Percentiles rank a stretch among this genome's conserved stretches.
Conservation (phyloP, 1,140 invertebrate genomes). For the Parasteatoda tepidariorum region DNA sequence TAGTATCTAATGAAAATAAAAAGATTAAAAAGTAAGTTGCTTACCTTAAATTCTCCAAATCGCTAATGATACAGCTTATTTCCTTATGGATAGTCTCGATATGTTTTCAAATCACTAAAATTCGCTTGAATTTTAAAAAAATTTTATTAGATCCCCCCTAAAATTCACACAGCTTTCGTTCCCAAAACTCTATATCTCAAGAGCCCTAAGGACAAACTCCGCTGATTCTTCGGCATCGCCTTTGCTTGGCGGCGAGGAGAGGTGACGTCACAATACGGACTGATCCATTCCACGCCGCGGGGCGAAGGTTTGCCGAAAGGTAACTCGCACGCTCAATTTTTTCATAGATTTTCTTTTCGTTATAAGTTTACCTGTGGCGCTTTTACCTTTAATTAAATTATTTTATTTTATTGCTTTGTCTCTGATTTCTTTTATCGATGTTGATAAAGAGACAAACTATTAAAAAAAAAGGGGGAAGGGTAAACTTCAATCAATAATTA, state of each 20-base stretch:
- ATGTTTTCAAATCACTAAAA: neutral
- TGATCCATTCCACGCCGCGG: conserved; percentile 26
- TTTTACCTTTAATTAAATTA: too few species aligned
- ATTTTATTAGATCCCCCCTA: neutral
- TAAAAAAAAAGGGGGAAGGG: too few species aligned
- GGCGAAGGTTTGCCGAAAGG: neutral
- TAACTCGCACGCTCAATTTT: neutral
- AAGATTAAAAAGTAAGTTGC: neutral
- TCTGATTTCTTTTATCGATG: too few species aligned
- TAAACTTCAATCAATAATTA: too few species aligned
- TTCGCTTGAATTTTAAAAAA: neutral
- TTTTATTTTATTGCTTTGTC: too few species aligned
- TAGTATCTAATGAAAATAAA: neutral
- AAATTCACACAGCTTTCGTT: neutral
- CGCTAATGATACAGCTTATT: neutral
- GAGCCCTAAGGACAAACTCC: neutral
- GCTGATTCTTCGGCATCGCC: neutral
- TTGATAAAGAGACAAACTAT: too few species aligned
- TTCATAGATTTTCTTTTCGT: neutral
- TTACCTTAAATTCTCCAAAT: neutral
- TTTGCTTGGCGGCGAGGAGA: conserved; percentile 6
- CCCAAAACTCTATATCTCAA: neutral
- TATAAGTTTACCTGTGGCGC: too few species aligned
- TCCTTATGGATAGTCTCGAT: neutral
- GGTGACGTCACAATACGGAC: conserved; percentile 32